Base-by-base conservation (phyloP, 2,113 vertebrate genomes). In the Proterorhinus semilunaris region DNA sequence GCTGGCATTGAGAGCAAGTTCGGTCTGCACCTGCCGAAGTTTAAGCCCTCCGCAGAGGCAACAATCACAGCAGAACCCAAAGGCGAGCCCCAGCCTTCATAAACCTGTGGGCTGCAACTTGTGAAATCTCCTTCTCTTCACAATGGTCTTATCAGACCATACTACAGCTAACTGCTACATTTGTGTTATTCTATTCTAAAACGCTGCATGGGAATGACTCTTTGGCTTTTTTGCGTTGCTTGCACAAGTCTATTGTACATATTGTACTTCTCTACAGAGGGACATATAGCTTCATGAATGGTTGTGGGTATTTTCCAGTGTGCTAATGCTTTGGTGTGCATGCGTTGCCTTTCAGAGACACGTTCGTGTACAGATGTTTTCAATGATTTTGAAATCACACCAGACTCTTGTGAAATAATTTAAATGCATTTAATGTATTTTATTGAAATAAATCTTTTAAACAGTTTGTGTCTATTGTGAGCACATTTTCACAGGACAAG, bases 1-100 rank as follows among this genome's bases (percentile, higher is more conserved):
- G 95, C 95, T 21, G 97, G 97, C 6, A 95, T 98, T 76, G 97
- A 99, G 88, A 95, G 95, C 78, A 99, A 98, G 84, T 98, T 98
- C 66, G 97, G 96, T 52, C 93, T 98, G 6, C 96, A 96, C 80
- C 93, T 99, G 80, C 96, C 96, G 36, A 98, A 96, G 85, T 98
- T 98, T 89, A 95, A 86, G 72, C 69, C 94, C 71, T 77, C 93
- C 36, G 87, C 8, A 17, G 65, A 78, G 46, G 52, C 68, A 45
- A 77, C 88, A 66, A 84, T 84, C 86, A 88, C 87, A 66, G 89
- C 85, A n/a, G 69, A 6, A 53, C 68, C 84, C 59, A 66, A 69
- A 71, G 27, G 36, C 0, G 68, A 86, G 49, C 58, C 76, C 1
- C 75, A 76, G 66, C 70, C 78, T 27, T 81, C 86, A 1, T 92